Conservation (phyloP, 2,113 vertebrate species). For the Myotis yumanensis region DNA sequence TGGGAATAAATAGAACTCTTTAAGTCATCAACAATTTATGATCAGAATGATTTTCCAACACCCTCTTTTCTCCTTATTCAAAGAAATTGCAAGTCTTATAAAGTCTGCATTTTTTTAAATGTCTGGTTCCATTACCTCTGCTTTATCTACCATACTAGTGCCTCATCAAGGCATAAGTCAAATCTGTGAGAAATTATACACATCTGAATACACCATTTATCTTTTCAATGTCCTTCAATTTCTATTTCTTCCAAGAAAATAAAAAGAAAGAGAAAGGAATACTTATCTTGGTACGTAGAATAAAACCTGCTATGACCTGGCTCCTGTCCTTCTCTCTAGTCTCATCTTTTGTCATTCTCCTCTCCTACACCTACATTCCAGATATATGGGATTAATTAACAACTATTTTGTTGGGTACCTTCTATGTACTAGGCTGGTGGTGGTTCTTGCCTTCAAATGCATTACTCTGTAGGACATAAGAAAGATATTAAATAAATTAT, state of each 20-base stretch:
- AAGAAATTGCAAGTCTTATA: not conserved
- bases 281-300: not conserved
- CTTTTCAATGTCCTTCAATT: not conserved
- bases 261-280: not conserved
- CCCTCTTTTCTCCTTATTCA: not conserved
- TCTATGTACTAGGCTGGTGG: not conserved
- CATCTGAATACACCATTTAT: not conserved
- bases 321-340: not conserved
- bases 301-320: not conserved
- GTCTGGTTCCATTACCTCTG: not conserved
- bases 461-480: not conserved
- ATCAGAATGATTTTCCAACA: not conserved
- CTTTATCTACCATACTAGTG: not conserved
- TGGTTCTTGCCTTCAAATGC: not conserved
- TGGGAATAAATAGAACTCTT: not conserved
- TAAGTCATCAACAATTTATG: not conserved
- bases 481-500: not conserved
- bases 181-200: not conserved
- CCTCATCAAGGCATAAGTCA: not conserved
- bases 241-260: not conserved
- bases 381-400: not conserved
- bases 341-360: not conserved
- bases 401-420: not conserved
- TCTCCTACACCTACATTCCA: not conserved
- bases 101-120: not conserved